Conservation (phyloP, 2,888 invertebrate genomes). For the Odontomyia ornata region DNA sequence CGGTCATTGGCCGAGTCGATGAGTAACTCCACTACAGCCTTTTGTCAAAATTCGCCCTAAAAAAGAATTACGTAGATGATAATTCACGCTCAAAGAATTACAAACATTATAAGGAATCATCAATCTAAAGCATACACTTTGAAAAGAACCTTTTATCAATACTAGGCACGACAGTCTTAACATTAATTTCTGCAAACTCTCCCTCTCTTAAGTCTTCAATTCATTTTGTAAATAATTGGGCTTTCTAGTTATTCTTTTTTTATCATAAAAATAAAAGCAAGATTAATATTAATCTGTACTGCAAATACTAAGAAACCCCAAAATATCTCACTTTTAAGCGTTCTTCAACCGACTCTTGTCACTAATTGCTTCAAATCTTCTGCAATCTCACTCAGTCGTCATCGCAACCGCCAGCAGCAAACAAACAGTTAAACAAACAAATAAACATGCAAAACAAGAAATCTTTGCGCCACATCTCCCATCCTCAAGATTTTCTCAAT, state of each 20-base stretch:
- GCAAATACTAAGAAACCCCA: neutral
- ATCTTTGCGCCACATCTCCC: neutral
- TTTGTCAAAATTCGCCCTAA: no score
- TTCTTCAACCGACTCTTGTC: neutral
- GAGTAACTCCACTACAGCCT: no score
- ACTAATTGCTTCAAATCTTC: slow-evolving; percentile 33
- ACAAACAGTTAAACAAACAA: neutral
- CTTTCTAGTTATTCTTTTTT: no score
- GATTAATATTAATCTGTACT: neutral
- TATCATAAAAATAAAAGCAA: slow-evolving; percentile 2
- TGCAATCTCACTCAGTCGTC: slow-evolving; percentile 10
- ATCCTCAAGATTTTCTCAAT: neutral
- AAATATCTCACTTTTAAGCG: slow-evolving; percentile 3
- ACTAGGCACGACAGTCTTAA: no score
- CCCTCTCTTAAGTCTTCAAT: neutral
- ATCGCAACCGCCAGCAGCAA: neutral
- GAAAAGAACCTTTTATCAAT: no score
- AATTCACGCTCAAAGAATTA: no score
- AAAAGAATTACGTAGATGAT: no score
- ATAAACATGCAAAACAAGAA: neutral
- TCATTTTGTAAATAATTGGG: neutral
- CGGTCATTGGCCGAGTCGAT: no score
- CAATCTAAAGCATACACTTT: no score
- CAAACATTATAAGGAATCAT: no score
- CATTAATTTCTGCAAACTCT: neutral